Conservation (phyloP, 1,140 invertebrate genomes). For the Drosophila tani region DNA sequence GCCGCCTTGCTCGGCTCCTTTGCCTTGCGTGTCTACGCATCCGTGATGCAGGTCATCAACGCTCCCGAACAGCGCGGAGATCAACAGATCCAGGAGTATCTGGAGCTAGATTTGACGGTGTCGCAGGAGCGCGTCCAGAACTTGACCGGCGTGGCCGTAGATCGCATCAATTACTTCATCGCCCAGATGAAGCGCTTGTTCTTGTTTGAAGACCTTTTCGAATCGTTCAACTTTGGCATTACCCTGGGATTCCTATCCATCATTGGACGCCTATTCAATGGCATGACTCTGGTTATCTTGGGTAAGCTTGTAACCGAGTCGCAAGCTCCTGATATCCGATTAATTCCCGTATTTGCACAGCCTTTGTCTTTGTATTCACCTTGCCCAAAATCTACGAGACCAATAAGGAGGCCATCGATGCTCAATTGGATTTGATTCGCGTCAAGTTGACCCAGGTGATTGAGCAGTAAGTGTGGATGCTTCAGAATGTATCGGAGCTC, state of each 20-base stretch:
- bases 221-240: slow-evolving; percentile 97
- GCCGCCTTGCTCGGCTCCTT: slow-evolving; percentile 92
- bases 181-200: slow-evolving; percentile 95
- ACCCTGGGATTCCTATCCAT: slow-evolving; percentile 97
- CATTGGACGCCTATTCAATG: slow-evolving; percentile 98
- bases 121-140: slow-evolving; percentile 95
- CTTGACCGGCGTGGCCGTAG: slow-evolving; percentile 92
- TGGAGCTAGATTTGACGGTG: slow-evolving; percentile 94
- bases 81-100: slow-evolving; percentile 95
- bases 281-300: slow-evolving; percentile 97
- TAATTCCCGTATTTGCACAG: slow-evolving; percentile 87
- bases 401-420: slow-evolving; percentile 98
- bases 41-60: slow-evolving; percentile 90
- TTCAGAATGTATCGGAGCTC: neutral
- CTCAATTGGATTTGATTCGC: slow-evolving; percentile 94
- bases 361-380: slow-evolving; percentile 96
- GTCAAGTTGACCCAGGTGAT: slow-evolving; percentile 95
- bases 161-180: slow-evolving; percentile 92
- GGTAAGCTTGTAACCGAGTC: slow-evolving; percentile 86
- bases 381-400: slow-evolving; percentile 99
- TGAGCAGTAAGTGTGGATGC: slow-evolving; percentile 89
- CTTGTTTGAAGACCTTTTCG: slow-evolving; percentile 97
- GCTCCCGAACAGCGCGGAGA: slow-evolving; percentile 94
- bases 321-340: neutral
- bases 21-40: slow-evolving; percentile 97